Conservation (phyloP, 1,140 invertebrate genomes). For the Microplitis demolitor region DNA sequence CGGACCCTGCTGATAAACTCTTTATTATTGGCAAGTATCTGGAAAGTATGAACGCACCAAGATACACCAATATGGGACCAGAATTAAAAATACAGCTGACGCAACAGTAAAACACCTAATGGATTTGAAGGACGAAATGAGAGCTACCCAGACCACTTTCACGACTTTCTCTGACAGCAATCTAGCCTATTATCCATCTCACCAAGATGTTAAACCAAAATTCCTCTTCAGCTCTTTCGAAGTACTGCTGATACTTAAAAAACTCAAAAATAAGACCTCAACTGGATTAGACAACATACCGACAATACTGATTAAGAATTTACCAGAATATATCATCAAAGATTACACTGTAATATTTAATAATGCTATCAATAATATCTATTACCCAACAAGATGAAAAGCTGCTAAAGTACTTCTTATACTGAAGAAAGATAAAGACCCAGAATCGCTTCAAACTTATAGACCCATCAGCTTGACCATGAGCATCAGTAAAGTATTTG, state of each 20-base stretch:
- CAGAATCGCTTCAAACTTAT: not conserved
- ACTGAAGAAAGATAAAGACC: not conserved
- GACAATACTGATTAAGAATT: not conserved
- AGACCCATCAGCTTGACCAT: slow-evolving; percentile 9
- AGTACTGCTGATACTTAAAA: not conserved
- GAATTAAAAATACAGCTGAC: not conserved
- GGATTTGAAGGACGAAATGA: not conserved
- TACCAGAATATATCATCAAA: not conserved
- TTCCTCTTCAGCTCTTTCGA: not conserved
- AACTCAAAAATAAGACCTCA: slow-evolving; percentile 15
- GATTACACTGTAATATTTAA: not conserved
- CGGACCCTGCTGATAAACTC: not conserved
- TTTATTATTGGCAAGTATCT: slow-evolving; percentile 8
- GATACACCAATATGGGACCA: slow-evolving; percentile 7
- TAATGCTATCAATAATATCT: not conserved
- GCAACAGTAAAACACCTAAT: not conserved
- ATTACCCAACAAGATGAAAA: not conserved
- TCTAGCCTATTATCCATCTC: not conserved
- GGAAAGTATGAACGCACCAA: not conserved
- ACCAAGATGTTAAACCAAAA: not conserved
- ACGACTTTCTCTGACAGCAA: not conserved
- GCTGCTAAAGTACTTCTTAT: not conserved
- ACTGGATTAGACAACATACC: not conserved
- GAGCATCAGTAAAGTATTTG: slow-evolving; percentile 10
- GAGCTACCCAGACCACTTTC: not conserved